These are phyloP conservation scores for Montipora cactus DNA, from an alignment of 64 coral and sea anemone species.

Conservation along the genomic window DNA sequence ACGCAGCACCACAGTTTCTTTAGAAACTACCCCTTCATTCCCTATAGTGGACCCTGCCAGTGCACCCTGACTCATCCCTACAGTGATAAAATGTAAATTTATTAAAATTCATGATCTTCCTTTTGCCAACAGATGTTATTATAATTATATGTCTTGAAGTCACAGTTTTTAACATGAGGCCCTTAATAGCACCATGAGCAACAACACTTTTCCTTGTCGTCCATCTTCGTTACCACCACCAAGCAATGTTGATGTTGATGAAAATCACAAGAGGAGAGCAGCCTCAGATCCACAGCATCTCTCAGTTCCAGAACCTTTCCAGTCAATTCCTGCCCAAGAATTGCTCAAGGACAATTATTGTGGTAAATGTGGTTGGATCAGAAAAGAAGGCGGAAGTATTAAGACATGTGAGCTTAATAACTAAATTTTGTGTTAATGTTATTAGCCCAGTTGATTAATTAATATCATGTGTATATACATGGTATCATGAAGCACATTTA, in stretches of 20 bases:
- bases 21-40: too few relatives aligned
- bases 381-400: slow-evolving; percentile 46
- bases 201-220: neutral
- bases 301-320: slow-evolving; percentile 48
- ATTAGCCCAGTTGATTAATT: too few relatives aligned
- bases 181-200: neutral
- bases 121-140: too few relatives aligned
- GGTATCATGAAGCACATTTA: too few relatives aligned
- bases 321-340: slow-evolving; percentile 61
- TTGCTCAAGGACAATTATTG: slow-evolving; percentile 60
- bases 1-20: too few relatives aligned
- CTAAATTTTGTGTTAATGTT: neutral
- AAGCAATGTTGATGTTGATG: neutral
- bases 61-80: too few relatives aligned
- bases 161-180: too few relatives aligned
- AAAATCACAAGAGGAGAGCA: neutral
- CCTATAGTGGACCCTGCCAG: too few relatives aligned
- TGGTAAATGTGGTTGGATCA: slow-evolving; percentile 62
- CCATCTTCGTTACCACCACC: neutral
- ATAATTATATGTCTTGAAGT: too few relatives aligned
- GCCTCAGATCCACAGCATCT: neutral
- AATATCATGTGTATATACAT: too few relatives aligned
- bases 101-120: too few relatives aligned
- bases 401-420: slow-evolving; percentile 50
- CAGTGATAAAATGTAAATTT: too few relatives aligned